Conservation (phyloP, 2,113 vertebrate genomes). For the Cyanocitta stelleri region DNA sequence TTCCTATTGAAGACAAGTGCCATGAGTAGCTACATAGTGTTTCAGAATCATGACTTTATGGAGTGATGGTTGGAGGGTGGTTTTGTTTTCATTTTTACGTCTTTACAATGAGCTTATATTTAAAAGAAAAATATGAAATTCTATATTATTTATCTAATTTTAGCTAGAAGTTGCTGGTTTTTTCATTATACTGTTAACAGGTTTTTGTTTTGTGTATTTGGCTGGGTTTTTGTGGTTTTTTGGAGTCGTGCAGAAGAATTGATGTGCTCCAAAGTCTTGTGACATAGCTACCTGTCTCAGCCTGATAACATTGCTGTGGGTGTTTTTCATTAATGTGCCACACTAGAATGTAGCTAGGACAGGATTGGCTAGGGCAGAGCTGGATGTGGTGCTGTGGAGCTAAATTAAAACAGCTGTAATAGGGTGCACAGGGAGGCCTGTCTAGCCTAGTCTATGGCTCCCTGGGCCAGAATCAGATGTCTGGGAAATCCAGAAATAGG, state of each 20-base stretch:
- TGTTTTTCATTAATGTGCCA: not conserved
- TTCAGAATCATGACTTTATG: not conserved
- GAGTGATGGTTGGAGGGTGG: not conserved
- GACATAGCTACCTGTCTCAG: not conserved
- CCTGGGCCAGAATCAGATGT: not conserved
- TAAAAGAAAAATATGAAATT: not conserved
- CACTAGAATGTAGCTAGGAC: not conserved
- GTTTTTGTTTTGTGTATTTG: not conserved
- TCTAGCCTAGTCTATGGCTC: not conserved
- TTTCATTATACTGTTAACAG: not conserved
- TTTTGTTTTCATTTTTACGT: not conserved
- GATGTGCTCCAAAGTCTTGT: not conserved
- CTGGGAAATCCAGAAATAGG: not conserved
- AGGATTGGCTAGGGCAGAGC: not conserved
- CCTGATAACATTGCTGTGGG: not conserved
- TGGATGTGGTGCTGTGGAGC: not conserved
- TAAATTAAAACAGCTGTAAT: not conserved
- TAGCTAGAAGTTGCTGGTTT: accelerated
- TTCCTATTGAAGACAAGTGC: not conserved
- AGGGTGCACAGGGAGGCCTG: not conserved
- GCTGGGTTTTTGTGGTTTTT: not conserved
- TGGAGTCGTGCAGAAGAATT: not conserved
- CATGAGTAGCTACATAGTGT: not conserved
- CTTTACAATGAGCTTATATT: not conserved
- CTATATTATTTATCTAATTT: not conserved